These are phyloP conservation scores for Nicator chloris DNA, from an alignment of 2,113 vertebrate genomes.

Conservation along the genomic window DNA sequence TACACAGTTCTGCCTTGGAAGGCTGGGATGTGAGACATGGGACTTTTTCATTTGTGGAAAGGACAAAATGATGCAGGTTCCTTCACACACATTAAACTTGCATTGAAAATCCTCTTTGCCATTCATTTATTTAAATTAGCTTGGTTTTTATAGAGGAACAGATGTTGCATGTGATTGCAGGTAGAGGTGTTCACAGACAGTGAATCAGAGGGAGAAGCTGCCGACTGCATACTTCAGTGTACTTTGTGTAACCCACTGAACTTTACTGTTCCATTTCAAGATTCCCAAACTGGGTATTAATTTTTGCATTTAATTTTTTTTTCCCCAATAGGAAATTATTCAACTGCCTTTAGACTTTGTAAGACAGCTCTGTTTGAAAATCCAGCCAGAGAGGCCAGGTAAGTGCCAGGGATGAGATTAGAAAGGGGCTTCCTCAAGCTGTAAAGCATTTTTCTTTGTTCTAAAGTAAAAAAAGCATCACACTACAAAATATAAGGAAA, in stretches of 20 bases:
- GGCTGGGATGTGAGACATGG: neutral
- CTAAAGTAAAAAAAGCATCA: neutral
- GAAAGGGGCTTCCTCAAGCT: neutral
- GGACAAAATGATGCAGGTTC: neutral
- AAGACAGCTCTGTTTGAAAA: conserved; percentile 90
- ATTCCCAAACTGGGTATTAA: neutral
- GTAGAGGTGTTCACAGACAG: neutral
- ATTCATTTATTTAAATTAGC: neutral
- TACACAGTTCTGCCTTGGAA: neutral
- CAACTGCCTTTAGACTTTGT: conserved; percentile 94
- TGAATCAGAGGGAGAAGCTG: neutral
- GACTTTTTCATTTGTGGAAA: neutral
- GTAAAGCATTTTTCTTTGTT: neutral
- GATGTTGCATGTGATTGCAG: neutral
- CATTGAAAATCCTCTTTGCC: neutral
- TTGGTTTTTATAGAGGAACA: neutral
- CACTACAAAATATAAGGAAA: neutral
- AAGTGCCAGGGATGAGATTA: neutral
- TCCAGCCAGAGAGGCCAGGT: conserved; percentile 95
- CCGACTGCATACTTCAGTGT: neutral
- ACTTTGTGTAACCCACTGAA: neutral
- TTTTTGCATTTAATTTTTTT: neutral
- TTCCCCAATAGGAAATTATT: conserved; percentile 84
- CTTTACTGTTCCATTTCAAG: neutral
- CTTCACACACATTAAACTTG: neutral